Conservation (phyloP, 2,888 invertebrate species). For the Pterostichus niger region DNA sequence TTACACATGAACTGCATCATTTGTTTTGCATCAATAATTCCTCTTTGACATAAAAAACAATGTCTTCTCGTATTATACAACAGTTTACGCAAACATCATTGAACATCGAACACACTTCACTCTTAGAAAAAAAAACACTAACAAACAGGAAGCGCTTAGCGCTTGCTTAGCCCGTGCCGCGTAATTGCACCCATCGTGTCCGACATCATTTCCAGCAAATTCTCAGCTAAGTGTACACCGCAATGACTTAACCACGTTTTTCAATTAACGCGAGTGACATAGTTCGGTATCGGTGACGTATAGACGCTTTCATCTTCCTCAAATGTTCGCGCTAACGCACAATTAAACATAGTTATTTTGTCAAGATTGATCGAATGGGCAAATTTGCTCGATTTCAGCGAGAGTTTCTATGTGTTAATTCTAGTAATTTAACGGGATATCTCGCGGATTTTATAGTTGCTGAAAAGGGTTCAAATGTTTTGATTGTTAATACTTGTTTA, state of each 20-base stretch:
- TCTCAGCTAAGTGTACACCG: conserved; percentile 33
- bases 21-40: conserved; percentile 42
- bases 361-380: conserved; percentile 4
- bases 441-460: conserved; percentile 12
- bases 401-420: conserved; percentile 15
- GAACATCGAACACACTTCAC: background rate
- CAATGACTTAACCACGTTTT: conserved; percentile 47
- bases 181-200: conserved; percentile 25
- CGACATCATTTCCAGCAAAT: conserved; percentile 50
- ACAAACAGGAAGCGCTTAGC: conserved; percentile 49
- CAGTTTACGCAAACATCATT: conserved; percentile 44
- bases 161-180: conserved; percentile 32
- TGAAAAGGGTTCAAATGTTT: conserved; percentile 45
- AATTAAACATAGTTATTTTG: conserved; percentile 53
- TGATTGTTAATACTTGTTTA: conserved; percentile 14
- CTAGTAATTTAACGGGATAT: conserved; percentile 16
- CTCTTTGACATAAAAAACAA: conserved; percentile 24
- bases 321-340: conserved; percentile 10
- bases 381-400: conserved; percentile 4
- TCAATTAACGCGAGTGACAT: conserved; percentile 57
- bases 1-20: conserved; percentile 6
- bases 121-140: background rate
- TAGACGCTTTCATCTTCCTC: conserved; percentile 46
- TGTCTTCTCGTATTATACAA: conserved; percentile 29
- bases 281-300: conserved; percentile 48